Evolutionary conservation across 2,797 vertebrate species (phyloP).

Genomic region (Mastacembelus armatus): DNA sequence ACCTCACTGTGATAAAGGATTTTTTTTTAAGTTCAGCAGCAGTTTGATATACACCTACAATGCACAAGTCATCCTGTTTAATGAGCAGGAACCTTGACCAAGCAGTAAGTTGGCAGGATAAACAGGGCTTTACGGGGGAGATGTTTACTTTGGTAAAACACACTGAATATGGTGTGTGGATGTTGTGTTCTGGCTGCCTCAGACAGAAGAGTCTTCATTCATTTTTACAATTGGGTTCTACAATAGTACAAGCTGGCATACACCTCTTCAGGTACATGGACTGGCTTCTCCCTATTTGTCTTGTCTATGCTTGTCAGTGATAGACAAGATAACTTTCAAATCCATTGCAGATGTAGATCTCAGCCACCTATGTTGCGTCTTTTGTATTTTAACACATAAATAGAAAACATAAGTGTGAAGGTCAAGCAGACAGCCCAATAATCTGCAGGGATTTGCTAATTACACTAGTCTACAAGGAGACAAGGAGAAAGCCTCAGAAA

Average conservation of each 20-base stretch:
- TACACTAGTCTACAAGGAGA: too few species aligned
- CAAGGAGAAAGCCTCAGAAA: too few species aligned
- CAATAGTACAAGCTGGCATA: slow-evolving; percentile 14
- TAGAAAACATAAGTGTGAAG: too few species aligned
- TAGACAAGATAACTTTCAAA: slow-evolving; percentile 12
- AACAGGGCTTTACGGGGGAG: slow-evolving; percentile 40
- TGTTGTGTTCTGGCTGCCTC: slow-evolving; percentile 3
- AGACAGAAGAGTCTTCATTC: slow-evolving; percentile 30
- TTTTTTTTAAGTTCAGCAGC: too few species aligned
- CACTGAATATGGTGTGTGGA: slow-evolving; percentile 20
- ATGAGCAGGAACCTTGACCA: slow-evolving; percentile 45
- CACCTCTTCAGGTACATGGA: neutral
- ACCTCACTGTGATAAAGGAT: too few species aligned
- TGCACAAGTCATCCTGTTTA: slow-evolving; percentile 31
- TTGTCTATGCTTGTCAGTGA: slow-evolving; percentile 4
- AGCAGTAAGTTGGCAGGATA: slow-evolving; percentile 40
- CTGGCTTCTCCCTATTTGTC: neutral
- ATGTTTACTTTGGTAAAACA: slow-evolving; percentile 44
- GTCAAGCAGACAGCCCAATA: too few species aligned
- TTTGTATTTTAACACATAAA: too few species aligned
- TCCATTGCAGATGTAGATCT: too few species aligned
- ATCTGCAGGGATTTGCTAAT: too few species aligned
- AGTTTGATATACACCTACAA: too few species aligned
- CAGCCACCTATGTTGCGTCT: too few species aligned
- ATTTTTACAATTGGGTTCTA: too few species aligned